Percentiles rank a stretch among this genome's conserved stretches.
Evolutionary conservation across 1,140 invertebrate species (phyloP).

Genomic region (Apolygus lucorum): DNA sequence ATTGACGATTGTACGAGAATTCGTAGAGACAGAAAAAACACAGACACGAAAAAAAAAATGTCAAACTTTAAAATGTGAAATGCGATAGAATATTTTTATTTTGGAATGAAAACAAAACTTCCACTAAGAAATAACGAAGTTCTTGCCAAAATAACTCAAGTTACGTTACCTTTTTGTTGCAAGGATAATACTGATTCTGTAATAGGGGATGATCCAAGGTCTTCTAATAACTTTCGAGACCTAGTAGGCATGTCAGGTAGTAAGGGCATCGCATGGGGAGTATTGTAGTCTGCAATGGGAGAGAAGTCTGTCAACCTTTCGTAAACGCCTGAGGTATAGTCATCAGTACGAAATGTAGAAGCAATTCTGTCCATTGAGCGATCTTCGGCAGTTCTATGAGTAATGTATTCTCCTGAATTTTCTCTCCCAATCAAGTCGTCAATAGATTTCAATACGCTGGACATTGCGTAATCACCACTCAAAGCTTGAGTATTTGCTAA

Average conservation of each 20-base stretch:
- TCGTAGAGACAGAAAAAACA: too few relatives aligned
- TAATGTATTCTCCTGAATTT: constrained; percentile 26
- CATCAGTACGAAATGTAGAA: constrained; percentile 45
- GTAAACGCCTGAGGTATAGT: constrained; percentile 41
- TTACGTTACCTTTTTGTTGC: constrained; percentile 41
- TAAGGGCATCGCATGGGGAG: constrained; percentile 53
- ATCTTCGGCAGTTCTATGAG: constrained; percentile 42
- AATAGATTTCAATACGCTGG: constrained; percentile 45
- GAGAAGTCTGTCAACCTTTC: constrained; percentile 43
- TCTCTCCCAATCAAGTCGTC: constrained; percentile 42
- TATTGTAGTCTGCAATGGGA: constrained; percentile 42
- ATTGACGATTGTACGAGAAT: too few relatives aligned
- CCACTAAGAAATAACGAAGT: too few relatives aligned
- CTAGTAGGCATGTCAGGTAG: constrained; percentile 52
- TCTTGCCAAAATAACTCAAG: too few relatives aligned
- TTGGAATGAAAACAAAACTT: too few relatives aligned
- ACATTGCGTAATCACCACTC: constrained; percentile 36
- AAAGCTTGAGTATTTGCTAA: constrained; percentile 18
- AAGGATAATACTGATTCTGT: constrained; percentile 37
- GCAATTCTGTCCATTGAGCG: constrained; percentile 46
- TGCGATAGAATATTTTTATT: too few relatives aligned
- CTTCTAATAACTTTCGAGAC: constrained; percentile 50
- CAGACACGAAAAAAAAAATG: too few relatives aligned
- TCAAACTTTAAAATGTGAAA: too few relatives aligned
- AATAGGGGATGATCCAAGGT: constrained; percentile 49